Conservation (phyloP, 2,888 invertebrate species). For the Scaptomyza cyrtandrae region DNA sequence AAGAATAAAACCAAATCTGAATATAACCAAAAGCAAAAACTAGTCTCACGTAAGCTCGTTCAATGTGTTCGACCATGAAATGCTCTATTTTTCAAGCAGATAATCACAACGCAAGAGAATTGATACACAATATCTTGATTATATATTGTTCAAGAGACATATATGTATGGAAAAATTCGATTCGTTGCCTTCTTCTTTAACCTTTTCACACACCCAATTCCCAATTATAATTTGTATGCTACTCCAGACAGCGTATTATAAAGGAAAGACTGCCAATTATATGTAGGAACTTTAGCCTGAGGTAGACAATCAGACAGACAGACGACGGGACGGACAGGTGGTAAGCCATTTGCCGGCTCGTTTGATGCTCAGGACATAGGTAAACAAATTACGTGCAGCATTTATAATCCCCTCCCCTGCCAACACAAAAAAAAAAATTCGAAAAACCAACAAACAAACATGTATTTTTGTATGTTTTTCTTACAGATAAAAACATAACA, state of each 20-base stretch:
- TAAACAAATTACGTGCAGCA: constrained; percentile 71
- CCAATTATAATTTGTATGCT: too few relatives aligned
- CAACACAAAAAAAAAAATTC: constrained; percentile 1
- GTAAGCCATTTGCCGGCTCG: constrained; percentile 58
- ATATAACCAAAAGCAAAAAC: constrained; percentile 9
- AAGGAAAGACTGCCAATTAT: constrained; percentile 40
- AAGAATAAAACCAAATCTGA: not conserved
- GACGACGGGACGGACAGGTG: constrained; percentile 26
- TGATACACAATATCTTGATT: too few relatives aligned
- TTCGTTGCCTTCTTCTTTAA: too few relatives aligned
- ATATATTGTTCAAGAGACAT: too few relatives aligned
- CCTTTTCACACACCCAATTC: too few relatives aligned
- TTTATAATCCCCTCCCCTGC: constrained; percentile 54
- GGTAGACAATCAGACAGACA: constrained; percentile 9
- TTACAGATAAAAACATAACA: not conserved
- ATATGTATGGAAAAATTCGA: too few relatives aligned
- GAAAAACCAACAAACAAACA: too few relatives aligned
- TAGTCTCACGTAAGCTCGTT: not conserved
- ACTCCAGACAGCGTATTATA: constrained; percentile 20
- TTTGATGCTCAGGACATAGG: constrained; percentile 56
- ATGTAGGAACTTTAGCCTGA: not conserved
- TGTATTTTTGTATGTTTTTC: constrained; percentile 3
- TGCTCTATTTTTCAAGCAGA: not conserved
- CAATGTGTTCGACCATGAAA: not conserved
- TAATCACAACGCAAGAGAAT: too few relatives aligned